phyloP scores from a whole-genome alignment of 2,113 vertebrate species.

The Alosa alosa region DNA sequence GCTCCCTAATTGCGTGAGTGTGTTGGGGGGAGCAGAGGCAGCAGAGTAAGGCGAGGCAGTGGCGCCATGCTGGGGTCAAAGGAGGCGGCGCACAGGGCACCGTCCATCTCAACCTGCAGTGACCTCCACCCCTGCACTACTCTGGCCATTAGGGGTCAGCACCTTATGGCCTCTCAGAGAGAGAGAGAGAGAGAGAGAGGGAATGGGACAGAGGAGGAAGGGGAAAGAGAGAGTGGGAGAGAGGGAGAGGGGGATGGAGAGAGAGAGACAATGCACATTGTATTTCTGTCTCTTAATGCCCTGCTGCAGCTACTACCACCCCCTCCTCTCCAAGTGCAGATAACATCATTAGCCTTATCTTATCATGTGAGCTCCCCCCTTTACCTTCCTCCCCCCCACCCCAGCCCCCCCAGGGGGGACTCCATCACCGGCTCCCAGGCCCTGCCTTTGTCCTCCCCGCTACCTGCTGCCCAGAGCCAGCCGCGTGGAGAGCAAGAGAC shows the following conservation, averaged over 20 bases:
- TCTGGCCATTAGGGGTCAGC: conserved; percentile 33
- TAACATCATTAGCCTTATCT: conserved; percentile 64
- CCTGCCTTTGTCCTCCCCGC: conserved; percentile 62
- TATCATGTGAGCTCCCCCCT: conserved; percentile 54
- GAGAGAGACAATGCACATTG: conserved; percentile 19
- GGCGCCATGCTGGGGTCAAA: conserved; percentile 68
- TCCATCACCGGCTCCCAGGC: conserved; percentile 54
- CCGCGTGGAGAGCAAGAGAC: not conserved
- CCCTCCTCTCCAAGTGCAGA: conserved; percentile 44
- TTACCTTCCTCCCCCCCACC: conserved; percentile 35
- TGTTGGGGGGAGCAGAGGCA: conserved; percentile 44
- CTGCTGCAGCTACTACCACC: not conserved
- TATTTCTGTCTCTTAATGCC: not conserved
- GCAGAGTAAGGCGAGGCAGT: conserved; percentile 62
- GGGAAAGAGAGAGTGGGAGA: conserved; percentile 43
- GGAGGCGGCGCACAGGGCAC: conserved; percentile 22
- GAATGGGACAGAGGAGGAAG: conserved; percentile 37
- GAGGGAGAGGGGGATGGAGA: conserved; percentile 33
- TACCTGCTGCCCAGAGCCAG: conserved; percentile 57
- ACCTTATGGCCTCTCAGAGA: conserved; percentile 19
- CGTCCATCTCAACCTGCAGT: conserved; percentile 35
- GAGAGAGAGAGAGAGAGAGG: conserved; percentile 38
- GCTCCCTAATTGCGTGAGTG: conserved; percentile 65
- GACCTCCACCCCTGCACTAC: conserved; percentile 54
- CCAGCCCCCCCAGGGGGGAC: conserved; percentile 48